A percentile compares a stretch with the other conserved stretches of the same genome.
These are phyloP conservation scores for Geodia barretti DNA, from an alignment of 37 sponge, comb jelly and placozoan genomes.

Conservation along the genomic window DNA sequence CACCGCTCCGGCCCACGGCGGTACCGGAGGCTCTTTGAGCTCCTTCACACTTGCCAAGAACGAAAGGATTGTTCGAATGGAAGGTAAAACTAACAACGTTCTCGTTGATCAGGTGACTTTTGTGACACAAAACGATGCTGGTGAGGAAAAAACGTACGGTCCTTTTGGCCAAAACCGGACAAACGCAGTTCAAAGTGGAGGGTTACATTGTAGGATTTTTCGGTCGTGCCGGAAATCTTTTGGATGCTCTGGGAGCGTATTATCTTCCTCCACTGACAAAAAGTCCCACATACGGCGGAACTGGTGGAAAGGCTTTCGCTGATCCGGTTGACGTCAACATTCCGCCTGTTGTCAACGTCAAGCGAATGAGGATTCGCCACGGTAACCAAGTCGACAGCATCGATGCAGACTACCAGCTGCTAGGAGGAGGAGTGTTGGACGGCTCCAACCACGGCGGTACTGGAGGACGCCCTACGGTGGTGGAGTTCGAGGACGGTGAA, in stretches of 20 bases:
- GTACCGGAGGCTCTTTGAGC: background rate
- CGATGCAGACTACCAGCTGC: slow-evolving; percentile 1
- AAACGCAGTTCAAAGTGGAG: background rate
- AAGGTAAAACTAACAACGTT: slow-evolving; percentile 9
- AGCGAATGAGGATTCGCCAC: background rate
- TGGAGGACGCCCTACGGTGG: background rate
- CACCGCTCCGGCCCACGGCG: slow-evolving; percentile 4
- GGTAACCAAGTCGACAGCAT: slow-evolving; percentile 4
- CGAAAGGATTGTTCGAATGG: slow-evolving; percentile 7
- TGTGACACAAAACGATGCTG: background rate
- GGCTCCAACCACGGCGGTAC: background rate
- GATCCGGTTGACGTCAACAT: background rate
- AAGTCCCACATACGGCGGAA: background rate
- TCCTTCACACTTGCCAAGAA: slow-evolving; percentile 1
- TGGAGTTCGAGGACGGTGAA: background rate
- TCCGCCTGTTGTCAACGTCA: background rate
- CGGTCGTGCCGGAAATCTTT: background rate
- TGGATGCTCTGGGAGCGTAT: background rate
- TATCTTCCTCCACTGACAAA: background rate
- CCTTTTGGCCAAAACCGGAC: slow-evolving; percentile 13
- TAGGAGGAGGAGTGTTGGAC: background rate
- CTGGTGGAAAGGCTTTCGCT: slow-evolving; percentile 5
- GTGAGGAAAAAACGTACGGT: background rate
- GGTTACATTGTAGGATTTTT: background rate
- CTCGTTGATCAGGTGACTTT: slow-evolving; percentile 17